These are phyloP conservation scores for Eupithecia subumbrata DNA, from an alignment of 2,888 invertebrate species.

Conservation along the genomic window DNA sequence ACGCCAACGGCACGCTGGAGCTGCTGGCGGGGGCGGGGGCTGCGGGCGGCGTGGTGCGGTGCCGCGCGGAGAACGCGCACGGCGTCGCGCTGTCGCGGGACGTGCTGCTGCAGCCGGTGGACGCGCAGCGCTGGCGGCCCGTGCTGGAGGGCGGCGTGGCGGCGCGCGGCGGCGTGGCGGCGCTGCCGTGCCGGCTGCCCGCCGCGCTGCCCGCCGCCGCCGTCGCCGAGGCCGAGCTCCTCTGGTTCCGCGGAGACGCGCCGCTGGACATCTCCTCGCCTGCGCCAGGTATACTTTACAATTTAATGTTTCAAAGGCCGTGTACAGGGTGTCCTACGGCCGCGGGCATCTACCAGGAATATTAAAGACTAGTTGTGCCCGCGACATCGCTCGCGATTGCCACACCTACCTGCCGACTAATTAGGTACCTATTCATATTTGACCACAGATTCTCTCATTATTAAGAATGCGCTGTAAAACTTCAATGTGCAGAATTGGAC, in stretches of 20 bases:
- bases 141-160: neutral
- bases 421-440: too few relatives aligned
- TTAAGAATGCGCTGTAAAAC: too few relatives aligned
- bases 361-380: too few relatives aligned
- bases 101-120: neutral
- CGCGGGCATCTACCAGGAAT: too few relatives aligned
- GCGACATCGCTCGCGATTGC: too few relatives aligned
- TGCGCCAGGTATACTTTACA: neutral
- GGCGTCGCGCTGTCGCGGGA: neutral
- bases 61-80: neutral
- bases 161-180: neutral
- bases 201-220: neutral
- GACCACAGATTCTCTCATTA: too few relatives aligned
- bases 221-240: neutral
- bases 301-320: too few relatives aligned
- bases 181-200: neutral
- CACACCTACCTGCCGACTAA: too few relatives aligned
- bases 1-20: neutral
- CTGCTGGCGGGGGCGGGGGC: neutral
- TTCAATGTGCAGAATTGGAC: too few relatives aligned
- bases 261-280: neutral
- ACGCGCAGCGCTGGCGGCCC: neutral
- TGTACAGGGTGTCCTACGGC: too few relatives aligned
- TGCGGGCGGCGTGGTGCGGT: neutral
- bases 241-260: neutral